Base-by-base conservation (phyloP, 2,797 vertebrate species). In the Platalea minor region DNA sequence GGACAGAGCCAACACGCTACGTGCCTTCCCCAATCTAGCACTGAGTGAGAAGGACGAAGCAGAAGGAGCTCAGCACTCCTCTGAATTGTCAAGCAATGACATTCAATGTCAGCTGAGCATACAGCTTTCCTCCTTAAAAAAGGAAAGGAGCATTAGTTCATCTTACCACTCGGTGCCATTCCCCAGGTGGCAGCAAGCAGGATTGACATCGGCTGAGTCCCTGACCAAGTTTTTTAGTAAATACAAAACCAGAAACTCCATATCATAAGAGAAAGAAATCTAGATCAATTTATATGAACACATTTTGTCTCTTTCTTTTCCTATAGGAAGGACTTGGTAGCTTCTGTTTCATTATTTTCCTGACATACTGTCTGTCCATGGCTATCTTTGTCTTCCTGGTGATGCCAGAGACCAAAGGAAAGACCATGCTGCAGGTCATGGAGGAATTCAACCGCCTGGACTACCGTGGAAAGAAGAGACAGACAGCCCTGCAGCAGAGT, bases 281-380 rank as follows among this genome's bases (percentile, higher is more conserved):
- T 7, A 56, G 11, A 65, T n/a, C 18, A 31, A 45, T 59, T 23
- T 75, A 46, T 73, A 51, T 48, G 9, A 81, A 69, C 7, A 11
- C 0, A 11, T 68, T 81, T 90, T 65, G 18, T 24, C 70, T 93
- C 48, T 92, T 94, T 60, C 41, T 86, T 65, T 91, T 78, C 86
- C 95, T 19, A 1, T 94, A 99, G 99, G 89, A 98, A 46, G 84
- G 97, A 43, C 94, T 99, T 73, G 88, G 97, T 17, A 97, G 97
- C 80, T 98, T 98, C 91, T 98, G 98, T 89, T 98, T 98, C 92
- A 95, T 98, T 33, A 93, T 97, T 86, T 98, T 97, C 91, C 81
- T 97, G 81, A 26, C 25, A 3, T 96, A 97, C 70, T 93, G 77
- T 35, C 19, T 88, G 68, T 93, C 85, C 89, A 75, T 94, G 91